Conservation (phyloP, 2,113 vertebrate genomes). For the Megaleporinus macrocephalus region DNA sequence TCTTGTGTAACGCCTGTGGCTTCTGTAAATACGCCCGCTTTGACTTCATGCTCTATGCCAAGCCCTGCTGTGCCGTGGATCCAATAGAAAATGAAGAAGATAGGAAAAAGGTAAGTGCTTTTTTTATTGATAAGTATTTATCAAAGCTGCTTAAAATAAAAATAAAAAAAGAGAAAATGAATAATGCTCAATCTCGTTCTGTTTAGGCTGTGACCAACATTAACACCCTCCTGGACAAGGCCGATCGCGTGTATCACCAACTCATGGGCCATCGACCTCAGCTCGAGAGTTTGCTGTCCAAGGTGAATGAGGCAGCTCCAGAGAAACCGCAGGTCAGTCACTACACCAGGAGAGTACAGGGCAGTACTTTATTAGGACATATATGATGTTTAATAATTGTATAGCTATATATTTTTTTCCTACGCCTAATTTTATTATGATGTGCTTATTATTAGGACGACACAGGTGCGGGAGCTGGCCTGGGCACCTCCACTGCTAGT, state of each 20-base stretch:
- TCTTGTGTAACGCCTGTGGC: conserved; percentile 97
- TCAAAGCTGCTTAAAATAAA: not conserved
- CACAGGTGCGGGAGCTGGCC: conserved; percentile 84
- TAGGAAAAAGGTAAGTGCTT: conserved; percentile 87
- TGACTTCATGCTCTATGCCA: conserved; percentile 98
- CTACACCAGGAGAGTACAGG: not conserved
- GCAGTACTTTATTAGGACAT: no score
- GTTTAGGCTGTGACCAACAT: conserved; percentile 96
- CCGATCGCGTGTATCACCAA: conserved; percentile 97
- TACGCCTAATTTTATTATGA: not conserved
- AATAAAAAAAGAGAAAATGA: no score
- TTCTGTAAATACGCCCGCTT: conserved; percentile 99
- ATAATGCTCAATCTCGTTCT: not conserved
- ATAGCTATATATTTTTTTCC: no score
- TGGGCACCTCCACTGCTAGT: conserved; percentile 91
- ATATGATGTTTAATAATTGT: no score
- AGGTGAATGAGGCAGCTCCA: conserved; percentile 96
- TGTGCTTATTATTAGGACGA: conserved; percentile 83
- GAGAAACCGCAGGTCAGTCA: conserved; percentile 94
- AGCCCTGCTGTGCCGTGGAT: conserved; percentile 97
- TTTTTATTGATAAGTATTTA: not conserved
- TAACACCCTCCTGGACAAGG: conserved; percentile 96
- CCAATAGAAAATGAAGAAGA: conserved; percentile 99
- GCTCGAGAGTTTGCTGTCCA: conserved; percentile 93
- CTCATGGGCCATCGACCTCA: conserved; percentile 97